Percentiles rank a stretch among this genome's conserved stretches.
These are phyloP conservation scores for Acanthosepion lycidas DNA, from an alignment of 2,888 invertebrate species.

Conservation along the genomic window DNA sequence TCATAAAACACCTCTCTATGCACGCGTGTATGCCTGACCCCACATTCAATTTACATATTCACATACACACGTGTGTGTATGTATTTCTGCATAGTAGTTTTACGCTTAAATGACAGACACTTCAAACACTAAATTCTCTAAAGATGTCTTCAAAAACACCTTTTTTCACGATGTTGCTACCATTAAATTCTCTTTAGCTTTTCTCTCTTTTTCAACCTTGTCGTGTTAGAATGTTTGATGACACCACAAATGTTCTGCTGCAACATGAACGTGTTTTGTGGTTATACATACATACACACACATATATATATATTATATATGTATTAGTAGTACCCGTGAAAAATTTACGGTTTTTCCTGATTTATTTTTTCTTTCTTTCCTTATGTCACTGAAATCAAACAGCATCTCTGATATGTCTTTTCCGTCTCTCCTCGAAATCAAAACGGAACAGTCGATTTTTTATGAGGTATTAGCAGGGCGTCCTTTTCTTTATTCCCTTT, in stretches of 20 bases:
- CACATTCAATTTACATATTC: background rate
- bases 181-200: background rate
- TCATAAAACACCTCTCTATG: background rate
- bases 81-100: too few species aligned
- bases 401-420: too few species aligned
- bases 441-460: too few species aligned
- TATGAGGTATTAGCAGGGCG: too few species aligned
- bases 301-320: too few species aligned
- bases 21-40: background rate
- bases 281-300: background rate
- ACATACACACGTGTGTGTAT: background rate
- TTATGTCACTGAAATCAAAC: too few species aligned
- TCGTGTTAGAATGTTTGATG: background rate
- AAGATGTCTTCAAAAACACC: conserved; percentile 2
- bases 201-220: background rate
- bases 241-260: background rate
- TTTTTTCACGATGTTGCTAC: background rate
- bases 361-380: too few species aligned
- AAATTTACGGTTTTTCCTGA: too few species aligned
- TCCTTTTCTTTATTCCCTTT: too few species aligned
- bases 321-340: too few species aligned
- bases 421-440: too few species aligned
- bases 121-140: background rate
- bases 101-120: background rate
- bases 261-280: background rate